These are phyloP conservation scores for Stomatorhinus walkeri DNA, from an alignment of 2,797 vertebrate genomes.

Conservation along the genomic window DNA sequence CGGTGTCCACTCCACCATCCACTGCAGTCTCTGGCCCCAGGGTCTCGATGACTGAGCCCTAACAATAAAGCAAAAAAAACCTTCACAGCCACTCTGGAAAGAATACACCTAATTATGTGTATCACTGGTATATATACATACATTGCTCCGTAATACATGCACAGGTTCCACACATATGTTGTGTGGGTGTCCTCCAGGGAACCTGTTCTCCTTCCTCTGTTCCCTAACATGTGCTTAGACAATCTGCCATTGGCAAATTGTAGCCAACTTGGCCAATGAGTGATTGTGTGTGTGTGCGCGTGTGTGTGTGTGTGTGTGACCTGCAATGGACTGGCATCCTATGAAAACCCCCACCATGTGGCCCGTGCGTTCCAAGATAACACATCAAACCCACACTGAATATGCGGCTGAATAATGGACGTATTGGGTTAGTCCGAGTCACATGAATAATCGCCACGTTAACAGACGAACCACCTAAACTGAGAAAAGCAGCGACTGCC, in stretches of 20 bases:
- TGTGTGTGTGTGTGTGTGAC: not conserved
- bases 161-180: not conserved
- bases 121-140: not conserved
- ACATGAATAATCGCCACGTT: not conserved
- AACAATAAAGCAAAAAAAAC: conserved; percentile 18
- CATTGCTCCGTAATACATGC: not conserved
- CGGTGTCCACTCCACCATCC: conserved; percentile 45
- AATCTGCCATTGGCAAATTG: not conserved
- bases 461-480: not conserved
- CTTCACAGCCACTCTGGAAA: not conserved
- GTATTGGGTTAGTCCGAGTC: not conserved
- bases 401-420: not conserved
- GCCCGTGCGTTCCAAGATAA: not conserved
- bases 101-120: not conserved
- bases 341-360: not conserved
- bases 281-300: not conserved
- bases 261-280: not conserved
- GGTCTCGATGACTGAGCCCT: conserved; percentile 88
- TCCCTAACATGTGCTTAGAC: not conserved
- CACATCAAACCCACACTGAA: not conserved
- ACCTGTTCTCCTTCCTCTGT: not conserved
- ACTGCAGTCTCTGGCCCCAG: conserved; percentile 60
- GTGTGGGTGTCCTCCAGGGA: not conserved
- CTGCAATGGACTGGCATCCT: not conserved
- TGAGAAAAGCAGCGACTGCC: not conserved